Base-by-base conservation (phyloP, 2,888 invertebrate genomes). In the Calameuta filiformis region DNA sequence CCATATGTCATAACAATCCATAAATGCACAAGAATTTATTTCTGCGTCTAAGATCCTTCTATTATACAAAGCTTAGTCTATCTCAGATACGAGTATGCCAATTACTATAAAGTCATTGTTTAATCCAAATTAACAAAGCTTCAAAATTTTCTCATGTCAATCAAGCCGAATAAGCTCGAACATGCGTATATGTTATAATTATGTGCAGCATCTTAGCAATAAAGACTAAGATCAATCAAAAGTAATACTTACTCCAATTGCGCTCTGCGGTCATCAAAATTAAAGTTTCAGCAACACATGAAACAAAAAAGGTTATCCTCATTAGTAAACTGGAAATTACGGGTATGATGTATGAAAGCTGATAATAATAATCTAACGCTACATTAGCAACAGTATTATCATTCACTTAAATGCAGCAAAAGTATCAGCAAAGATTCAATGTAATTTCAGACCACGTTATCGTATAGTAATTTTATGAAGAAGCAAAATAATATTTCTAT, bases 241-340 rank as follows among this genome's bases (percentile, higher is more conserved):
- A 30, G 15, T 71, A 15, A 85, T 92, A 92, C 92, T 92, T 89
- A 92, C 92, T 92, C 92, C 87, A 92, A 89, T 86, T 92, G 92
- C 83, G 92, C 92, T 90, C 92, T 92, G 90, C 82, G 82, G 76
- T 79, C 73, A 81, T 79, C 73, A 76, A 82, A 80, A 80, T 78
- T 80, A 80, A 82, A 83, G 81, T 75, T 81, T 56, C 80, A 82
- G 80, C 82, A 79, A 79, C 80, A 85, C 88, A 89, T 89, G 89
- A 85, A 89, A 89, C 88, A 88, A 85, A 88, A 85, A 85, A 85
- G 81, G 79, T 33, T 23, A 73, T 71, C 3, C 23, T 40, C 68
- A 37, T 35, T 35, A 69, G 69, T 74, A 23, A 56, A 23, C 6
- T 56, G 56, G 2, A 0, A 15, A 56, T 23, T 56, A 23, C 0